These are phyloP conservation scores for Caenorhabditis brenneri DNA, from an alignment of 1,140 invertebrate species.

Conservation along the genomic window DNA sequence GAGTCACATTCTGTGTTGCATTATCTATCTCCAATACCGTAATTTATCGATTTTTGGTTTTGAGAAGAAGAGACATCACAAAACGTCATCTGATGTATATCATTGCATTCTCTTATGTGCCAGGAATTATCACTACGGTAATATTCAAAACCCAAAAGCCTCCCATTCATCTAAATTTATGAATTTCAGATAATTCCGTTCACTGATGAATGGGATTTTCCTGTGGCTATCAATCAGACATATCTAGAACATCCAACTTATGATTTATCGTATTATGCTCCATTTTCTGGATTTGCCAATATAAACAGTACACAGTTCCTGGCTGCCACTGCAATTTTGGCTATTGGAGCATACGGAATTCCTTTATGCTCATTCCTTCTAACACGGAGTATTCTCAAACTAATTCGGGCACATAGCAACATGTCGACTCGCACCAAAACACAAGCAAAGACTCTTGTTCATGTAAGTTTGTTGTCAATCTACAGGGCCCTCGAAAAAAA, in stretches of 20 bases:
- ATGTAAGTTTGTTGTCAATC: conserved; percentile 15
- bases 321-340: conserved; percentile 6
- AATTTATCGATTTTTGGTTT: background rate
- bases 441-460: conserved; percentile 1
- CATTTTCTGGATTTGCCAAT: background rate
- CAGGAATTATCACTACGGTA: conserved; percentile 6
- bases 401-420: conserved; percentile 31
- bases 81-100: conserved; percentile 11
- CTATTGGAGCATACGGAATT: conserved; percentile 12
- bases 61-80: conserved; percentile 6
- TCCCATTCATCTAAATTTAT: background rate
- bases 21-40: conserved; percentile 2
- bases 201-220: background rate
- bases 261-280: background rate
- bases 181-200: conserved; percentile 11
- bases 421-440: conserved; percentile 23
- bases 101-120: background rate
- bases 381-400: conserved; percentile 3
- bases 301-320: conserved; percentile 8
- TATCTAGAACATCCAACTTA: conserved; percentile 25
- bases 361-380: conserved; percentile 11
- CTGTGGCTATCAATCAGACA: background rate
- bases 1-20: conserved; percentile 5
- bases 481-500: too few species aligned
- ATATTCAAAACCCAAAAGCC: background rate